These are phyloP conservation scores for Melanocharis versteri DNA, from an alignment of 2,113 vertebrate genomes.

Conservation along the genomic window DNA sequence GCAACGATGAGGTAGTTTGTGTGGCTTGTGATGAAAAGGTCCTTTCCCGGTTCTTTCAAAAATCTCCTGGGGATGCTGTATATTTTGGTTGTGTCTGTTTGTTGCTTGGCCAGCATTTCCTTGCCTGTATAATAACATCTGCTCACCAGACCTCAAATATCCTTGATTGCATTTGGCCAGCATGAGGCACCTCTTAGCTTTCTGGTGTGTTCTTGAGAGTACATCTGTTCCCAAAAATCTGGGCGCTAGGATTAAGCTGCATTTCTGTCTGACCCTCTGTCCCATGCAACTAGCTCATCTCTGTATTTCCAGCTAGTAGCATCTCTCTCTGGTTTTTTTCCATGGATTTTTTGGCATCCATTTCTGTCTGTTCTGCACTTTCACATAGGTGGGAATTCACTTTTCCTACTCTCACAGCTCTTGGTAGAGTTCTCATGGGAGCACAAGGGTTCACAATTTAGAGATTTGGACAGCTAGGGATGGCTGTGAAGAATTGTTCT, in stretches of 20 bases:
- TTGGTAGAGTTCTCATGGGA: background rate
- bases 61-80: background rate
- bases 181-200: background rate
- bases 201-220: background rate
- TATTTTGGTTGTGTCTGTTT: conserved; percentile 28
- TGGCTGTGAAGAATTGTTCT: background rate
- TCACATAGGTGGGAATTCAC: background rate
- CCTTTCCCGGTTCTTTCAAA: conserved; percentile 9
- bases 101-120: conserved; percentile 37
- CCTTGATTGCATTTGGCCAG: background rate
- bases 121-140: conserved; percentile 25
- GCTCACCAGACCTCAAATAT: conserved; percentile 30
- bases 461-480: background rate
- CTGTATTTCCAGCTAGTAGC: background rate
- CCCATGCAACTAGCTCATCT: background rate
- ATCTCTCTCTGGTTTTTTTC: background rate
- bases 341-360: background rate
- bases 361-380: background rate
- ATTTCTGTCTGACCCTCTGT: background rate
- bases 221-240: background rate
- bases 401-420: background rate
- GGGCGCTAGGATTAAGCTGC: background rate
- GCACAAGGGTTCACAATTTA: background rate
- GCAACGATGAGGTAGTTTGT: background rate
- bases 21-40: conserved; percentile 5